These are phyloP conservation scores for Dolichallabes microphthalmus DNA, from an alignment of 2,113 vertebrate genomes.

Conservation along the genomic window DNA sequence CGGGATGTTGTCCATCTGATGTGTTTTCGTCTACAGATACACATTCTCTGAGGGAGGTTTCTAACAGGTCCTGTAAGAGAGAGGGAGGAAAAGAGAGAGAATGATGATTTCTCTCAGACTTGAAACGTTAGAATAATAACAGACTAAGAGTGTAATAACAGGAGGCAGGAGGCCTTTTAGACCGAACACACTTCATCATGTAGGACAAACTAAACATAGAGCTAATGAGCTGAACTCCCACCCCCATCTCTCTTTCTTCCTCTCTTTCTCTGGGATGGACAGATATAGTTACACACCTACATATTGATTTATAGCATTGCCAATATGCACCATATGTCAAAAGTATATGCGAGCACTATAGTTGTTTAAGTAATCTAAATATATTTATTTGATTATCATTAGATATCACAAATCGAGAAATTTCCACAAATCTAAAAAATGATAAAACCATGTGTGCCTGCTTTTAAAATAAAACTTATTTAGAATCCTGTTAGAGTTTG, in stretches of 20 bases:
- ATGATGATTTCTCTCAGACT: conserved; percentile 36
- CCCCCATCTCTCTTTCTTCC: not conserved
- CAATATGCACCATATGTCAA: no score
- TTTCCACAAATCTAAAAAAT: not conserved
- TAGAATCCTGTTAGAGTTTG: not conserved
- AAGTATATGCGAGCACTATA: no score
- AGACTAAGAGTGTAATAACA: conserved; percentile 57
- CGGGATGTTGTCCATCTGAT: not conserved
- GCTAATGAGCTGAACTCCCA: conserved; percentile 27
- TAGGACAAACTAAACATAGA: conserved; percentile 52
- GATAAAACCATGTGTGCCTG: not conserved
- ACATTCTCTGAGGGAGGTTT: not conserved
- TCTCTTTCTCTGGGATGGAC: not conserved
- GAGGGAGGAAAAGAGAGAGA: not conserved
- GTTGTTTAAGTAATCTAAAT: no score
- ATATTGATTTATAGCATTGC: no score
- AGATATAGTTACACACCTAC: not conserved
- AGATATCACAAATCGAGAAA: no score
- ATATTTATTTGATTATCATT: no score
- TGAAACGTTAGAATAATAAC: conserved; percentile 52
- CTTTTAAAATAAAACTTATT: not conserved
- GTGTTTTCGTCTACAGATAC: not conserved
- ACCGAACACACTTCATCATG: conserved; percentile 41
- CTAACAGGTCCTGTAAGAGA: not conserved
- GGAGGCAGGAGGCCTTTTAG: conserved; percentile 43